These are phyloP conservation scores for Chrysemys picta DNA, from an alignment of 2,113 vertebrate genomes.

Conservation along the genomic window DNA sequence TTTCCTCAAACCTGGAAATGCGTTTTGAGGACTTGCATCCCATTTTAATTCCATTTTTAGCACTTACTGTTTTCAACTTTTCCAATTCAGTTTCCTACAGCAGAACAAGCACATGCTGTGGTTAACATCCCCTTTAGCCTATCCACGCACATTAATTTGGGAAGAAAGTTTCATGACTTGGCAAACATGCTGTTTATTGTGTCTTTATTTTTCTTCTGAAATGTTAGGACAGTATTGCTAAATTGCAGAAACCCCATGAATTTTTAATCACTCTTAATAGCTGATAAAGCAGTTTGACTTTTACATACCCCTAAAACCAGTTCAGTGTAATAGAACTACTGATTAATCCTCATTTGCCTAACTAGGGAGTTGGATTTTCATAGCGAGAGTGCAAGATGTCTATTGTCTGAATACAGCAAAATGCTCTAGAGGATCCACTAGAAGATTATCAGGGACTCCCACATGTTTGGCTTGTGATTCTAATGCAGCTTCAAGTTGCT, in stretches of 20 bases:
- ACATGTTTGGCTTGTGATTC: not conserved
- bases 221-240: constrained; percentile 15
- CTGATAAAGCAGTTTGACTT: constrained; percentile 29
- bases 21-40: not conserved
- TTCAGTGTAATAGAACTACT: not conserved
- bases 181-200: not conserved
- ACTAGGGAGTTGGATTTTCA: not conserved
- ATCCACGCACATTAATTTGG: not conserved
- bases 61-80: not conserved
- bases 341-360: not conserved
- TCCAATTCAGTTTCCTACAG: not conserved
- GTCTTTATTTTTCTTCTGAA: not conserved
- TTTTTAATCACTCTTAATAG: constrained; percentile 19
- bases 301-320: not conserved
- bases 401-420: not conserved
- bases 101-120: not conserved
- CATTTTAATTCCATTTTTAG: not conserved
- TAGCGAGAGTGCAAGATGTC: not conserved
- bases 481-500: not conserved
- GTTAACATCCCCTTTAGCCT: not conserved
- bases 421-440: not conserved
- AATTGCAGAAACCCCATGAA: not conserved
- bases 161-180: not conserved
- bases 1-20: not conserved
- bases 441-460: not conserved